Percentiles rank a stretch among this genome's conserved stretches.
These are phyloP conservation scores for Stenoptilia bipunctidactyla DNA, from an alignment of 2,888 invertebrate species.

Conservation along the genomic window DNA sequence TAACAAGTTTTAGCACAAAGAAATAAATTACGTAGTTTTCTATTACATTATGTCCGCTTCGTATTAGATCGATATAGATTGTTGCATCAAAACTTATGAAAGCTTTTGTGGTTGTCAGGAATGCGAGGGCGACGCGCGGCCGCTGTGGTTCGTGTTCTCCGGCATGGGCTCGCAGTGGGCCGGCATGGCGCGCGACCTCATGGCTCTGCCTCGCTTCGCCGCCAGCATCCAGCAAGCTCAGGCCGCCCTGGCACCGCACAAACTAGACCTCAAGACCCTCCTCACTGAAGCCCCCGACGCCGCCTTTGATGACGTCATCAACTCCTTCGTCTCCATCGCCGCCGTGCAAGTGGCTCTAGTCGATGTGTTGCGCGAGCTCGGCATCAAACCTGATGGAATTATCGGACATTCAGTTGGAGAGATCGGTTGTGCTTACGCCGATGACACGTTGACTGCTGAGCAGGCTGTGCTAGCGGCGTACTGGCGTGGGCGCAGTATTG, in stretches of 20 bases:
- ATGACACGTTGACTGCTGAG: constrained; percentile 93
- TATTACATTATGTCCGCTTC: no score
- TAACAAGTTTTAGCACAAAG: no score
- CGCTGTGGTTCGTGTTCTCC: constrained; percentile 95
- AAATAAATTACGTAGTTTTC: no score
- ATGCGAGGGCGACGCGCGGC: constrained; percentile 71
- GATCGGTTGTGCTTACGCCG: constrained; percentile 95
- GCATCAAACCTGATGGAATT: constrained; percentile 92
- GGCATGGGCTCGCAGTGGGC: constrained; percentile 99
- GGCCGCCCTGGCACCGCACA: constrained; percentile 81
- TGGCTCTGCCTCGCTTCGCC: constrained; percentile 86
- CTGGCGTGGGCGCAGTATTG: constrained; percentile 89
- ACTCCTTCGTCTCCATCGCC: constrained; percentile 94
- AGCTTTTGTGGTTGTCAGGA: constrained; percentile 23
- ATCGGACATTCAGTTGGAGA: constrained; percentile 97
- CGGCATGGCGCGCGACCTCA: constrained; percentile 91
- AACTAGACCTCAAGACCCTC: constrained; percentile 85
- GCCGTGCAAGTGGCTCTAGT: constrained; percentile 97
- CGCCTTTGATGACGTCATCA: constrained; percentile 87
- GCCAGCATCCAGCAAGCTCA: constrained; percentile 83
- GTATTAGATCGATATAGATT: no score
- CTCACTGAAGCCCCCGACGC: constrained; percentile 81
- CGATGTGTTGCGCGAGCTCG: constrained; percentile 82
- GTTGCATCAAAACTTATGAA: no score
- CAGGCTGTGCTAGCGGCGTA: constrained; percentile 95